These are phyloP conservation scores for Holacanthus passer DNA, from an alignment of 2,113 vertebrate genomes.

Conservation along the genomic window DNA sequence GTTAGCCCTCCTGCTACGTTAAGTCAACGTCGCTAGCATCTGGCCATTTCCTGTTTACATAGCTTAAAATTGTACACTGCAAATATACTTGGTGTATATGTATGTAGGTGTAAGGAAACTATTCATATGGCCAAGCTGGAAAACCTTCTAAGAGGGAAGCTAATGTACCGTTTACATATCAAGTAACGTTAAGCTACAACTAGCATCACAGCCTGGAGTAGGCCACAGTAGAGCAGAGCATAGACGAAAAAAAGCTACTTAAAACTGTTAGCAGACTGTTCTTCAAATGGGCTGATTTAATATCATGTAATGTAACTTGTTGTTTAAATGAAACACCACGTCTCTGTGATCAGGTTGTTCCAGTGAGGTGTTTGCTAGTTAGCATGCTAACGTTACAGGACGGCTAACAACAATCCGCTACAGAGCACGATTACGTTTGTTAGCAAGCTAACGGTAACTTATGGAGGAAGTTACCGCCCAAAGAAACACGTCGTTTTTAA, in stretches of 20 bases:
- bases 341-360: background rate
- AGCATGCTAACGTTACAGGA: constrained; percentile 41
- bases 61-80: accelerated
- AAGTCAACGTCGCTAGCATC: background rate
- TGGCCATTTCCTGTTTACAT: background rate
- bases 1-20: background rate
- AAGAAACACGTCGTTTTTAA: background rate
- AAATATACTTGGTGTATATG: background rate
- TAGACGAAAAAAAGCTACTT: background rate
- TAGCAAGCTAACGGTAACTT: constrained; percentile 62
- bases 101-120: background rate
- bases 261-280: background rate
- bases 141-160: background rate
- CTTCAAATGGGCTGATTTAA: accelerated
- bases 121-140: background rate
- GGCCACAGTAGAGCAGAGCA: background rate
- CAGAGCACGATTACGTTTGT: constrained; percentile 18
- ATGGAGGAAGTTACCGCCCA: constrained; percentile 22
- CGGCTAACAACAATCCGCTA: constrained; percentile 53
- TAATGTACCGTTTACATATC: background rate
- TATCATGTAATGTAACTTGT: background rate
- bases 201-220: background rate
- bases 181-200: background rate
- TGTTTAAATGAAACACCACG: background rate
- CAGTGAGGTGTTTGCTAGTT: constrained; percentile 26